phyloP scores from a whole-genome alignment of 2,113 vertebrate genomes.

The Xenus cinereus region DNA sequence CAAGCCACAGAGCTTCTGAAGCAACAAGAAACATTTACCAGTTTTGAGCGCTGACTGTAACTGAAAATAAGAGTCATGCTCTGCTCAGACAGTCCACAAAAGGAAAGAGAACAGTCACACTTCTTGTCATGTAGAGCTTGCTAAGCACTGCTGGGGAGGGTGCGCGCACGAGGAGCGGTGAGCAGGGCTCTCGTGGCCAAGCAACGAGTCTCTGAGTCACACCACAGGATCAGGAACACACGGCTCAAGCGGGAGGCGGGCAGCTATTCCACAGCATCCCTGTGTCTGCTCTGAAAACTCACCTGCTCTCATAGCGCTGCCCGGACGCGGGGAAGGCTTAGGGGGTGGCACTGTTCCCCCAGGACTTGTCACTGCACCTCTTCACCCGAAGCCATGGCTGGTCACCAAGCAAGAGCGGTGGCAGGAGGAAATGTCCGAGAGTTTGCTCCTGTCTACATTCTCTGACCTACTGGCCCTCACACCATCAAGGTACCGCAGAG shows the following conservation, averaged over 20 bases:
- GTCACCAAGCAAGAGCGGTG: not conserved
- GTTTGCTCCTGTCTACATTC: not conserved
- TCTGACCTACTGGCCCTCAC: not conserved
- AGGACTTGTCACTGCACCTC: not conserved
- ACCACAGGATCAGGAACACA: not conserved
- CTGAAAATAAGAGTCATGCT: not conserved
- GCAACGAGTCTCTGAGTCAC: not conserved
- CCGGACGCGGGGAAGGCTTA: fast-evolving
- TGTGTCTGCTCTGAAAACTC: fast-evolving
- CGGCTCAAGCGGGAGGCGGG: not conserved
- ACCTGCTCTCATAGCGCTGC: fast-evolving
- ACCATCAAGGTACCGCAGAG: not conserved
- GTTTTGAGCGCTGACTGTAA: not conserved
- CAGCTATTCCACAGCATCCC: not conserved
- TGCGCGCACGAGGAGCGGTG: fast-evolving
- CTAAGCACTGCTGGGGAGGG: not conserved
- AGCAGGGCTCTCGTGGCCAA: not conserved
- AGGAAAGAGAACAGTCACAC: not conserved
- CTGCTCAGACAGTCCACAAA: not conserved
- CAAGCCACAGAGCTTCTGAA: not conserved
- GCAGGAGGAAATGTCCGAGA: fast-evolving
- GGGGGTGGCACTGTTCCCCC: no score
- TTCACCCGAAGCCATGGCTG: not conserved
- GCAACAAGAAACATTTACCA: not conserved
- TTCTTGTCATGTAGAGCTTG: not conserved